Evolutionary conservation across 1,140 invertebrate genomes (phyloP).

Genomic region (Drosophila lacteicornis): DNA sequence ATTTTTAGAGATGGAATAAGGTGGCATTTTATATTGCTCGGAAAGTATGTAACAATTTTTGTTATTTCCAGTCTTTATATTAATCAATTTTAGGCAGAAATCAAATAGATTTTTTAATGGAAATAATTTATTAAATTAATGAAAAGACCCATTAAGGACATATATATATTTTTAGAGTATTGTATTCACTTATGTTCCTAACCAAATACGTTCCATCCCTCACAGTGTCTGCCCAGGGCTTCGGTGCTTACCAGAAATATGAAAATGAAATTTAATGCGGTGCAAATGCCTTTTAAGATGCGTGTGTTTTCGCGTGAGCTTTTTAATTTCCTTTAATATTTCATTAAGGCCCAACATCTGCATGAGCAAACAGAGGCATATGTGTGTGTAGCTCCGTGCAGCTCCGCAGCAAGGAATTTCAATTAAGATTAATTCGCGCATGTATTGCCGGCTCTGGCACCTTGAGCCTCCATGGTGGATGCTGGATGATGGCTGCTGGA

Average conservation of each 20-base stretch:
- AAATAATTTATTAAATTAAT: background rate
- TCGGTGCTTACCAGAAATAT: constrained; percentile 26
- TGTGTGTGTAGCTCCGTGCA: constrained; percentile 32
- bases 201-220: background rate
- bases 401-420: constrained; percentile 73
- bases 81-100: too few relatives aligned
- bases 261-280: constrained; percentile 64
- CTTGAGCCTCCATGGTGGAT: background rate
- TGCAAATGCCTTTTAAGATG: constrained; percentile 61
- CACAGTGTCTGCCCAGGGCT: background rate
- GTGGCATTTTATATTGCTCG: background rate
- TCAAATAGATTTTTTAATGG: fast-evolving
- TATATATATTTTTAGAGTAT: too few relatives aligned
- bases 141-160: too few relatives aligned
- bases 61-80: too few relatives aligned
- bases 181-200: too few relatives aligned
- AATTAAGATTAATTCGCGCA: constrained; percentile 83
- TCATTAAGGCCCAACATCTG: constrained; percentile 46
- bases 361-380: constrained; percentile 50
- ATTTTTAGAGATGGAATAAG: constrained; percentile 6
- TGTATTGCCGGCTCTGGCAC: constrained; percentile 49
- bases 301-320: constrained; percentile 35
- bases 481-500: background rate
- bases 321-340: constrained; percentile 79
- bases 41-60: background rate